phyloP scores from a whole-genome alignment of 2,113 vertebrate genomes.

The Chloropsis cyanopogon region DNA sequence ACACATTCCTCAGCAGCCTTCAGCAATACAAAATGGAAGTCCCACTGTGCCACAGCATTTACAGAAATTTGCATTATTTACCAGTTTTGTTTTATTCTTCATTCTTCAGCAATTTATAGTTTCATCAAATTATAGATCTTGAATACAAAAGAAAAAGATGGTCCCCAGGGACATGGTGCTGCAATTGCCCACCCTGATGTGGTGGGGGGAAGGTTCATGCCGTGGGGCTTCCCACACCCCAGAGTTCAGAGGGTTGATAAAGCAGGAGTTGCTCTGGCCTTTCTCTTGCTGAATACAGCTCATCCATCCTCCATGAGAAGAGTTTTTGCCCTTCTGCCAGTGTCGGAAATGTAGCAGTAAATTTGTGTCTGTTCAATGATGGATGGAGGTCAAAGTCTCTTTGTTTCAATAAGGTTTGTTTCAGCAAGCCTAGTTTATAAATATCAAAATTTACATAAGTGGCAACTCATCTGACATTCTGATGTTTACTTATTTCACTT shows the following conservation, averaged over 20 bases:
- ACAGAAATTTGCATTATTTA: neutral
- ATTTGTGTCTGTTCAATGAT: neutral
- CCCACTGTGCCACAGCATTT: neutral
- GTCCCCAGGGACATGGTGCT: neutral
- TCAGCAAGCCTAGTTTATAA: neutral
- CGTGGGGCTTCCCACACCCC: neutral
- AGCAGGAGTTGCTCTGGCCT: neutral
- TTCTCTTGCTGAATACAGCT: neutral
- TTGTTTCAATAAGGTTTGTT: slow-evolving; percentile 9
- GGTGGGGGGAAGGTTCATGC: neutral
- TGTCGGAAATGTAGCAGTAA: slow-evolving; percentile 13
- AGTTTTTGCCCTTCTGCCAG: neutral
- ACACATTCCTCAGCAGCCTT: neutral
- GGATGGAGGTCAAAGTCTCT: neutral
- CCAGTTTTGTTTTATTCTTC: neutral
- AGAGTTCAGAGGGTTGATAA: neutral
- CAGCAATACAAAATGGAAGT: neutral
- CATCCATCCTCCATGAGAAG: neutral
- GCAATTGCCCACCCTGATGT: neutral
- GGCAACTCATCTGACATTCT: neutral
- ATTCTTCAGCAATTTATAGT: neutral
- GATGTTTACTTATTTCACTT: neutral
- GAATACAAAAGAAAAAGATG: neutral
- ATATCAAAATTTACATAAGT: slow-evolving; percentile 49
- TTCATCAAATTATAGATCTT: no score